Evolutionary conservation across 2,113 vertebrate species (phyloP).

Genomic region (Alexandromys fortis): DNA sequence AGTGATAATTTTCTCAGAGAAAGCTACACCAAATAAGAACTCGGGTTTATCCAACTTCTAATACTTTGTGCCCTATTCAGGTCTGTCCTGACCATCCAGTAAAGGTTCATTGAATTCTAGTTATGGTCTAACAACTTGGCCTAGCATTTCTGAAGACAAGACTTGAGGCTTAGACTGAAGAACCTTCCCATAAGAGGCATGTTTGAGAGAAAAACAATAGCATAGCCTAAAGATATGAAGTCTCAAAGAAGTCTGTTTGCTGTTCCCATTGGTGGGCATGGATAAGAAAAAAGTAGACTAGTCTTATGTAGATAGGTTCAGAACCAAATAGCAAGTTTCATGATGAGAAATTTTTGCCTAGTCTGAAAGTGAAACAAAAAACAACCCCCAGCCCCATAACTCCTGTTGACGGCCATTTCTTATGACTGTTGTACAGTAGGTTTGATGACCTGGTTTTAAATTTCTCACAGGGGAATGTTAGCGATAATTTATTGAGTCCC

Average conservation of each 20-base stretch:
- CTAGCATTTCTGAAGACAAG: not conserved
- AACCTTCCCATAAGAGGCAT: not conserved
- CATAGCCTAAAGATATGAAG: not conserved
- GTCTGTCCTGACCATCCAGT: not conserved
- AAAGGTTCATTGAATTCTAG: not conserved
- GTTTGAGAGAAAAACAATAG: not conserved
- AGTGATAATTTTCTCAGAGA: not conserved
- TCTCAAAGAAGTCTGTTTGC: not conserved
- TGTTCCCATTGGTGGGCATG: not conserved
- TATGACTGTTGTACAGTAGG: conserved; percentile 2
- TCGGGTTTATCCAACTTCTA: not conserved
- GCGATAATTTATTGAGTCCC: not conserved
- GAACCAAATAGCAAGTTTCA: not conserved
- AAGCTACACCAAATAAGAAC: not conserved
- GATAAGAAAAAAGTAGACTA: not conserved
- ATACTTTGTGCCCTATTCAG: not conserved
- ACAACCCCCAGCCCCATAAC: not conserved
- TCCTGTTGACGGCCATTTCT: not conserved
- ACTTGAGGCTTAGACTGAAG: not conserved
- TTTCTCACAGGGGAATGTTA: not conserved
- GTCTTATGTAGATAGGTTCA: not conserved
- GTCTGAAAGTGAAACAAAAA: not conserved
- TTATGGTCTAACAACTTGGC: not conserved
- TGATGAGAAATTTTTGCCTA: not conserved
- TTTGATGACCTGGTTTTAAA: conserved; percentile 9